phyloP scores from a whole-genome alignment of 1,140 invertebrate genomes.

The Thalassaphorura encarpata region DNA sequence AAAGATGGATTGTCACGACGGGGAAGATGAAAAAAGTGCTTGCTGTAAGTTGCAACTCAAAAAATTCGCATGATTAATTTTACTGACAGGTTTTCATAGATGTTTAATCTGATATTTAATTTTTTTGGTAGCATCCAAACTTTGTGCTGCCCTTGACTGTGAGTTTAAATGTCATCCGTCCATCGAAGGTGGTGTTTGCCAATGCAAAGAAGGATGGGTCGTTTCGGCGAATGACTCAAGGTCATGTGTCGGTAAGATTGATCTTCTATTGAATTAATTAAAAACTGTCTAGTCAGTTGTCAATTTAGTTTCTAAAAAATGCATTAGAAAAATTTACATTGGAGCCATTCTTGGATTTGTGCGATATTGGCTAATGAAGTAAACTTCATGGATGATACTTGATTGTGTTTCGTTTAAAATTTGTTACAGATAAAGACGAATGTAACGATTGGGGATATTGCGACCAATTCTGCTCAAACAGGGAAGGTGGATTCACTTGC shows the following conservation, averaged over 20 bases:
- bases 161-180: slow-evolving; percentile 83
- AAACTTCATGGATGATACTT: background rate
- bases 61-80: slow-evolving; percentile 31
- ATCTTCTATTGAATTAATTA: too few species aligned
- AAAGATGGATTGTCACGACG: slow-evolving; percentile 76
- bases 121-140: slow-evolving; percentile 51
- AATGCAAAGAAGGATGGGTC: slow-evolving; percentile 56
- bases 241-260: slow-evolving; percentile 63
- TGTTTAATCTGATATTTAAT: slow-evolving; percentile 3
- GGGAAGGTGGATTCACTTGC: slow-evolving; percentile 67
- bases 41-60: slow-evolving; percentile 61
- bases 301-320: too few species aligned
- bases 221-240: slow-evolving; percentile 65
- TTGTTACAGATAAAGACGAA: slow-evolving; percentile 81
- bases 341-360: slow-evolving; percentile 13
- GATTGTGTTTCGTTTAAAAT: slow-evolving; percentile 32
- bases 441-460: slow-evolving; percentile 91
- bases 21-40: slow-evolving; percentile 74
- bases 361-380: background rate
- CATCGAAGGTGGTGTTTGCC: slow-evolving; percentile 75
- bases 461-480: slow-evolving; percentile 86
- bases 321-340: too few species aligned
- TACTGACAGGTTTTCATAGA: background rate
- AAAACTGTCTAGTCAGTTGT: too few species aligned
- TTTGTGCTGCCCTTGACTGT: slow-evolving; percentile 70